Evolutionary conservation across 2,888 invertebrate species (phyloP), one percentile per base, ranked within the genome.

Genomic region (Dendrolimus pini): DNA sequence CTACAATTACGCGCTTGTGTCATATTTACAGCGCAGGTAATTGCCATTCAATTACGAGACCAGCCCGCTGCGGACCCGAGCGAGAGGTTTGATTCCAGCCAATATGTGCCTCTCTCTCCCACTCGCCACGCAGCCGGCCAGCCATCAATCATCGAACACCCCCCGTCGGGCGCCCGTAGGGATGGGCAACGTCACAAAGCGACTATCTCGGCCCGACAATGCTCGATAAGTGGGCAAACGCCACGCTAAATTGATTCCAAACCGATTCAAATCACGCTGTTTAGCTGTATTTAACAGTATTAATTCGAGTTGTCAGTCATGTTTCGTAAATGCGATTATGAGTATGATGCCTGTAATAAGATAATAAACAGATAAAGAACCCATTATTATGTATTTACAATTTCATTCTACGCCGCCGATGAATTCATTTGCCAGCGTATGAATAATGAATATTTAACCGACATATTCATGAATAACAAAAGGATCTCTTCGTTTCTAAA

Each of bases 1-100:
- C 83, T 85, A 83, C 90, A 90, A 91, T 90, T 90, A 89, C 87
- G 86, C 85, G 87, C 89, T 82, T 89, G 89, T 89, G 91, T 91
- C 91, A 91, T 91, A 91, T 91, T 91, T 90, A 91, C 91, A 88
- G 89, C 85, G 81, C 89, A 89, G 91, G 90, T 91, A 91, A 90
- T 90, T 90, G 91, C 86, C 91, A 88, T 91, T 91, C 91, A 91
- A 91, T 91, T 91, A 90, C 85, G 79, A 77, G 76, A 76, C 82
- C 74, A 73, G 83, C 83, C 85, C 72, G 84, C 80, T 83, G 83
- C 71, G 82, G 66, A 81, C 65, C 75, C 53, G 78, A 84, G 65
- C 52, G 77, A 76, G 83, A 83, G 67, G 61, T 57, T 68, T 65
- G 62, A 73, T 60, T 64, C 63, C 63, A 71, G 63, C 67, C 68